Conservation (phyloP, 2,888 invertebrate genomes). For the Tenodera sinensis region DNA sequence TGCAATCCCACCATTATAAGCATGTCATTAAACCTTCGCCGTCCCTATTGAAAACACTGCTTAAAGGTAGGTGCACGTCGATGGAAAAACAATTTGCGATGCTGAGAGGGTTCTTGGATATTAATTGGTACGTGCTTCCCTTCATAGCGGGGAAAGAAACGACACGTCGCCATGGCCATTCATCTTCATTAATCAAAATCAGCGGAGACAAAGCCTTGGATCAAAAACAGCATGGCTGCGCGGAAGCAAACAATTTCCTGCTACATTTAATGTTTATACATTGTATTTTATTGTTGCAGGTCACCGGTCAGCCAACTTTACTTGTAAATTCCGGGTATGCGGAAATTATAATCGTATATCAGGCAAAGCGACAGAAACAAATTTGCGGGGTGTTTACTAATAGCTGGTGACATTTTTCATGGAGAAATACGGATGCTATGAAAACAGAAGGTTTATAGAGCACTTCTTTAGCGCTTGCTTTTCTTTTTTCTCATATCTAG, state of each 20-base stretch:
- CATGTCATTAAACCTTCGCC: neutral
- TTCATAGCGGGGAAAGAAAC: neutral
- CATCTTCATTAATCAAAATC: neutral
- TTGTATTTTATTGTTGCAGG: neutral
- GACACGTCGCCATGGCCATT: neutral
- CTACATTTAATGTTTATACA: neutral
- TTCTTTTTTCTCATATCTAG: too few species aligned
- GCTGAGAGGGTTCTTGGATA: neutral
- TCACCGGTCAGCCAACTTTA: neutral
- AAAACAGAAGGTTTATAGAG: too few species aligned
- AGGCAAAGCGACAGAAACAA: neutral
- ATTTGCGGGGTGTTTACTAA: too few species aligned
- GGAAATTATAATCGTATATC: neutral
- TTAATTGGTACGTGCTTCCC: neutral
- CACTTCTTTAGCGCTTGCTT: too few species aligned
- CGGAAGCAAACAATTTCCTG: neutral
- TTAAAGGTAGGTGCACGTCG: neutral
- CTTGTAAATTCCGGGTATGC: neutral
- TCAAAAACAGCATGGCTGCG: neutral
- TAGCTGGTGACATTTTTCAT: too few species aligned
- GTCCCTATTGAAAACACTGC: neutral
- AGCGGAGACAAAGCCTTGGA: neutral
- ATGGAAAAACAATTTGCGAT: neutral
- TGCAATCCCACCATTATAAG: neutral
- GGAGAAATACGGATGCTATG: too few species aligned